A percentile compares a stretch with the other conserved stretches of the same genome.
These are phyloP conservation scores for Polydesmus complanatus DNA, from an alignment of 2,888 invertebrate species.

Conservation along the genomic window DNA sequence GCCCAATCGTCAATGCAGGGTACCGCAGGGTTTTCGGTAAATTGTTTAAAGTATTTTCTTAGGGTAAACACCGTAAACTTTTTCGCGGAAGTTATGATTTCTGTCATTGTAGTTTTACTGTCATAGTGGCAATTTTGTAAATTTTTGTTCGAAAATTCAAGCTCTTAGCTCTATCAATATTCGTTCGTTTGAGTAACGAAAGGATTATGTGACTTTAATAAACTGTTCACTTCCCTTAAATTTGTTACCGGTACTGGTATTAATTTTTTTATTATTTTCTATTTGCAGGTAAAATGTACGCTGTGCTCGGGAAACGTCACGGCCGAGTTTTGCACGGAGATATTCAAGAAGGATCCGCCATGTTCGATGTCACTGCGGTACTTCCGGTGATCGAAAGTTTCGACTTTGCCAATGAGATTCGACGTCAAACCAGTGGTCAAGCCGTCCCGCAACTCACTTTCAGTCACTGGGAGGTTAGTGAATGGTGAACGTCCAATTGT, in stretches of 20 bases:
- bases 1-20: no score
- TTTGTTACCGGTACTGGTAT: background rate
- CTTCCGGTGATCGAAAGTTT: conserved; percentile 96
- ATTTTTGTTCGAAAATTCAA: no score
- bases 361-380: conserved; percentile 74
- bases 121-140: no score
- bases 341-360: conserved; percentile 71
- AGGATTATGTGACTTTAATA: no score
- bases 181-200: no score
- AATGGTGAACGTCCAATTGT: no score
- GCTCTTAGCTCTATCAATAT: no score
- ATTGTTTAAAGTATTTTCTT: no score
- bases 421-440: conserved; percentile 89
- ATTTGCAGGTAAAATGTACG: conserved; percentile 71
- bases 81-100: no score
- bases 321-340: conserved; percentile 82
- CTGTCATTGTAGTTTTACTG: no score
- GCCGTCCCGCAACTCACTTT: conserved; percentile 90
- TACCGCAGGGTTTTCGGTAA: no score
- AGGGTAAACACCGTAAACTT: no score
- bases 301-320: conserved; percentile 69
- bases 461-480: conserved; percentile 90
- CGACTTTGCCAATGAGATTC: conserved; percentile 81
- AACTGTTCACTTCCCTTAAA: background rate
- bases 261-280: conserved; percentile 19